Base-by-base conservation (phyloP, 2,113 vertebrate genomes). In the Pipa parva region DNA sequence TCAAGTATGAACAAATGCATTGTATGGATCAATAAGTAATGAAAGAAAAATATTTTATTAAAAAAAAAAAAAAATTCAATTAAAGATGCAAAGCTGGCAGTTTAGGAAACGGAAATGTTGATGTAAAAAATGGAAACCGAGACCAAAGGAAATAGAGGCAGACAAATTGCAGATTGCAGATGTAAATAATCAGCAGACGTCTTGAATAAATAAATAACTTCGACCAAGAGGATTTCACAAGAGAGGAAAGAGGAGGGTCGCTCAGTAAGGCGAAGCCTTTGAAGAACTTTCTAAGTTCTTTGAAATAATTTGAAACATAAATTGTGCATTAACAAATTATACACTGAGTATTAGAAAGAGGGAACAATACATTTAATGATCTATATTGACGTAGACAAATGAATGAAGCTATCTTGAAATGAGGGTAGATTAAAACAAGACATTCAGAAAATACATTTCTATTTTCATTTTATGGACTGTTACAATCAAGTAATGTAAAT, bases 81-180 rank as follows among this genome's bases (percentile, higher is more conserved):
- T 56, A 46, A 6, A 42, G 21, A 56, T 31, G 13, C 5, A 31
- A n/a, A 33, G 27, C 27, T 29, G 3, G 22, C 15, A 56, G 5
- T 37, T 29, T 28, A 2, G 22, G 39, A 11, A 33, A 33, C 49
- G 21, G 24, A 46, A 22, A 46, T 25, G 15, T 28, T n/a, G 62
- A 54, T 37, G 22, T 21, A 29, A 29, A 13, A 26, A 36, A 37
- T 46, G 51, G 51, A 56, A 48, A 20, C 10, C 24, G 36, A 36
- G 50, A 37, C 63, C 37, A 45, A 52, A 42, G 63, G 28, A 65
- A 22, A 56, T 55, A 17, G 45, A 29, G 24, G 10, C 24, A 42
- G 63, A 65, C 63, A 65, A 56, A 65, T 56, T 65, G 51, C 63
- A 65, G 51, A 65, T 56, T 65, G 51, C 63, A 65, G 51, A 65